A percentile compares a stretch with the other conserved stretches of the same genome.
Evolutionary conservation across 2,113 vertebrate species (phyloP).

Genomic region (Sardina pilchardus): DNA sequence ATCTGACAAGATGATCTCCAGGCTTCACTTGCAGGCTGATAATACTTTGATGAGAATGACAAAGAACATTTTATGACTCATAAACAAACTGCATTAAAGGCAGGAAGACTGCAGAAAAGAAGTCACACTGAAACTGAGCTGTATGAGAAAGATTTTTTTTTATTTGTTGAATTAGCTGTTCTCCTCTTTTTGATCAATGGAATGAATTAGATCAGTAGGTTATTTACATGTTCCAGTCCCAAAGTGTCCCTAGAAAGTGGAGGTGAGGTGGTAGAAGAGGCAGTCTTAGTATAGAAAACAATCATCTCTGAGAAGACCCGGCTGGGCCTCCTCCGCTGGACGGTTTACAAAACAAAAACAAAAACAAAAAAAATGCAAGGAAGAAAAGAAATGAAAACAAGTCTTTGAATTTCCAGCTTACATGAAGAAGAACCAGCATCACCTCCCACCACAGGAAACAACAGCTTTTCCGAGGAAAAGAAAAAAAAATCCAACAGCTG

Average conservation of each 20-base stretch:
- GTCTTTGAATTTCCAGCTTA: conserved; percentile 41
- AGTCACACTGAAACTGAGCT: conserved; percentile 43
- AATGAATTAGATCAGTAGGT: conserved; percentile 77
- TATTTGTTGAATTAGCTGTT: conserved; percentile 74
- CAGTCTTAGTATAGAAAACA: conserved; percentile 67
- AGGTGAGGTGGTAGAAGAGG: conserved; percentile 60
- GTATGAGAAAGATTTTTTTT: conserved; percentile 76
- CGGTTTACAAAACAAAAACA: conserved; percentile 67
- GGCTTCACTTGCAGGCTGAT: too few species aligned
- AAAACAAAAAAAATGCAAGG: conserved; percentile 74
- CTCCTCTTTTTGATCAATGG: conserved; percentile 84
- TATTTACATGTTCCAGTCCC: conserved; percentile 76
- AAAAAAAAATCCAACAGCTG: conserved; percentile 49
- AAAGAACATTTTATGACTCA: too few species aligned
- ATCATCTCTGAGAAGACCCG: conserved; percentile 59
- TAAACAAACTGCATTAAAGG: too few species aligned
- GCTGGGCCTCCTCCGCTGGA: conserved; percentile 50
- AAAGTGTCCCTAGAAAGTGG: conserved; percentile 67
- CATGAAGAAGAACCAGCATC: conserved; percentile 48
- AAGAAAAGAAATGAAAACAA: conserved; percentile 79
- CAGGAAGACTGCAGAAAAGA: not conserved
- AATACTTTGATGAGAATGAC: too few species aligned
- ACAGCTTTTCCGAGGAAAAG: conserved; percentile 21
- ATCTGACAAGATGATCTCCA: too few species aligned
- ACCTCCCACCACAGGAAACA: conserved; percentile 40